phyloP scores from a whole-genome alignment of 2,113 vertebrate species.

The Tinamus guttatus region DNA sequence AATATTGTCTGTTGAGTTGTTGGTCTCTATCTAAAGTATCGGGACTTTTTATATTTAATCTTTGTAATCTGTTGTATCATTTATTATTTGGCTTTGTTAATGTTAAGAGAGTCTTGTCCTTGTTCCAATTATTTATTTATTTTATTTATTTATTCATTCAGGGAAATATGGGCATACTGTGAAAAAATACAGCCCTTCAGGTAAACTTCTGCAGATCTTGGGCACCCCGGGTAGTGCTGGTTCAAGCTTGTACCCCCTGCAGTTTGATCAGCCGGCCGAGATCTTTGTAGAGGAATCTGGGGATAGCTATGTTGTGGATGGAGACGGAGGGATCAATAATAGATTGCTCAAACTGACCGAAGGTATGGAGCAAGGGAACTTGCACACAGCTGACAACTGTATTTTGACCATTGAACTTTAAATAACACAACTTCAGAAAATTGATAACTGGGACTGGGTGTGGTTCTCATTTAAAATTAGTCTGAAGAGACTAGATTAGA shows the following conservation, averaged over 20 bases:
- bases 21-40: not conserved
- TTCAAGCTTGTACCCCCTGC: conserved; percentile 85
- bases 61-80: not conserved
- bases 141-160: conserved; percentile 29
- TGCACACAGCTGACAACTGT: not conserved
- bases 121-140: no score
- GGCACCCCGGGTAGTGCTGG: conserved; percentile 90
- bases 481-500: not conserved
- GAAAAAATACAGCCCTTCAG: conserved; percentile 90
- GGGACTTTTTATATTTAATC: not conserved
- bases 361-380: conserved; percentile 52
- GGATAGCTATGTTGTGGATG: conserved; percentile 94
- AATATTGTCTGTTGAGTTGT: not conserved
- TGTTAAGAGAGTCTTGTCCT: not conserved
- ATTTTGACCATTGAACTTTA: not conserved
- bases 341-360: conserved; percentile 89
- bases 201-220: conserved; percentile 87
- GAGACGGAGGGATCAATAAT: conserved; percentile 97
- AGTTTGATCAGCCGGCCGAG: conserved; percentile 95
- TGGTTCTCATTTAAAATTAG: not conserved
- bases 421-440: not conserved
- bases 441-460: not conserved
- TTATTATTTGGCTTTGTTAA: not conserved
- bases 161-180: conserved; percentile 90
- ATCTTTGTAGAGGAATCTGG: conserved; percentile 87